Evolutionary conservation across 64 coral and sea anemone genomes (phyloP).

Genomic region (Porites lutea): DNA sequence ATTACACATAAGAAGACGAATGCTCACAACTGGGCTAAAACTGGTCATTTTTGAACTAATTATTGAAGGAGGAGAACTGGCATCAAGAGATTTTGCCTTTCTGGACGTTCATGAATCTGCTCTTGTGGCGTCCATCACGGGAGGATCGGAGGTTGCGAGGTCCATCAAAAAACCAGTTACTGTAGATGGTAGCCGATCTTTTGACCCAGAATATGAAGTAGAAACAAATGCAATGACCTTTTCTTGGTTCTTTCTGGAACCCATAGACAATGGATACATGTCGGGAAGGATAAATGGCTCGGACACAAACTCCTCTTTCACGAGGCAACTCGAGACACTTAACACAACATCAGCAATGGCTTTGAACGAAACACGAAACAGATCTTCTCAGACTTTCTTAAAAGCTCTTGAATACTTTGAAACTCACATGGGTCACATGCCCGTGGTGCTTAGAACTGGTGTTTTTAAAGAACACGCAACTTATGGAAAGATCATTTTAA

Average conservation of each 20-base stretch:
- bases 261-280: neutral
- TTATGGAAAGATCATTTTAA: neutral
- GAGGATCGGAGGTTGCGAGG: neutral
- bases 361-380: neutral
- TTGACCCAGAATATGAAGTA: neutral
- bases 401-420: neutral
- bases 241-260: neutral
- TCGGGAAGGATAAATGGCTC: neutral
- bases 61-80: neutral
- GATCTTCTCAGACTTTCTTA: neutral
- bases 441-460: neutral
- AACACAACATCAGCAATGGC: too few relatives aligned
- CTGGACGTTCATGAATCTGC: neutral
- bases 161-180: neutral
- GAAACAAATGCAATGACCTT: neutral
- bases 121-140: neutral
- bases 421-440: neutral
- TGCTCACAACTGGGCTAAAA: neutral
- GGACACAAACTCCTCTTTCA: neutral
- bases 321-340: too few relatives aligned
- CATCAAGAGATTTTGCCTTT: neutral
- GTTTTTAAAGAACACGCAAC: neutral
- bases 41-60: neutral
- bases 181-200: neutral
- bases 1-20: neutral